Evolutionary conservation across 2,797 vertebrate species (phyloP), one percentile per base, ranked within the genome.

Genomic region (Hylomyscus alleni): DNA sequence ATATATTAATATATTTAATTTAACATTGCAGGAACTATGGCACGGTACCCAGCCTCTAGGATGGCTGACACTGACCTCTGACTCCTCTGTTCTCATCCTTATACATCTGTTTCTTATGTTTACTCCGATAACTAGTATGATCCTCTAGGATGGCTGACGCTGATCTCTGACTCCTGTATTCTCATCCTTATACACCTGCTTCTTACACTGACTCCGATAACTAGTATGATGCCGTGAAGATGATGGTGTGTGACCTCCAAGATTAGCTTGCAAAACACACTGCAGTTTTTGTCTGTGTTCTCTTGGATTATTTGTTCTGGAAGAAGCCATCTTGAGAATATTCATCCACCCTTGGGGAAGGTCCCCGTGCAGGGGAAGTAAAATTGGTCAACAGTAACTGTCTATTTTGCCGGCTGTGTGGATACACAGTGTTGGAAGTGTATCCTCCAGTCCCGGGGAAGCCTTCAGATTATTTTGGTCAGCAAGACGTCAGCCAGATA

Each of bases 1-100:
- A 14, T 58, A 11, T 34, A 3, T 96, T 34, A 2, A 15, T 67
- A 26, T 92, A 52, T 91, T 96, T 83, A 50, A 93, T 83, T 44
- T 92, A 56, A 85, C n/a, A 19, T 89, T 92, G 89, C 11, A 47
- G 54, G 40, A 50, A 62, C 60, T 58, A n/a, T 26, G 7, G 13
- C 29, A 5, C 73, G 44, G 19, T 83, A 37, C 11, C n/a, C n/a
- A 69, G 5, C 19, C 54, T 89, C 15, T 50, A 31, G 84, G 50
- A 54, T 75, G 47, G 26, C 34, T 65, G 26, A n/a, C 37, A 34
- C 0, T 65, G 13, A 69, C 47, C 31, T 6, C 56, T 69, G 37
- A 3, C 3, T 52, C 14, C 14, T 88, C 4, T 26, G 15, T 13
- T 89, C 58, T 84, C 20, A 50, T 31, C 6, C 14, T 11, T 62